Conservation (phyloP, 2,888 invertebrate genomes). For the Eupeodes luniger region DNA sequence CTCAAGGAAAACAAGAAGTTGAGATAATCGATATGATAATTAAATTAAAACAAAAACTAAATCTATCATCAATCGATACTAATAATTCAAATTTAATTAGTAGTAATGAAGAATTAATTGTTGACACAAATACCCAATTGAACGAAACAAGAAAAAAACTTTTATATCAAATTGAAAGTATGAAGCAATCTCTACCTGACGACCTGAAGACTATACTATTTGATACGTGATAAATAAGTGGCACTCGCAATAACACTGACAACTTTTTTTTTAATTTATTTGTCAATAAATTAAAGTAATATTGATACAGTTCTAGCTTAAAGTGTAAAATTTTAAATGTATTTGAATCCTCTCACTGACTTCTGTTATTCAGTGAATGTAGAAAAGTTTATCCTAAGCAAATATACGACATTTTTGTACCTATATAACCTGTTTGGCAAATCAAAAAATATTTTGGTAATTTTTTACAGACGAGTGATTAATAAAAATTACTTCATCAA, state of each 20-base stretch:
- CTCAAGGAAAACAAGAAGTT: conserved; percentile 96
- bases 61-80: conserved; percentile 83
- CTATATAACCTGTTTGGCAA: not conserved
- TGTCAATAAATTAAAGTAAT: not conserved
- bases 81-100: conserved; percentile 77
- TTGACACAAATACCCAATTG: conserved; percentile 77
- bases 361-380: not conserved
- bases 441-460: too few relatives aligned
- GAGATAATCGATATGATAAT: conserved; percentile 99
- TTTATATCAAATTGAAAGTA: conserved; percentile 90
- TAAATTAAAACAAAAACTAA: conserved; percentile 94
- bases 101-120: conserved; percentile 20
- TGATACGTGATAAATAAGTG: conserved; percentile 73
- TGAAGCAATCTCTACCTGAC: conserved; percentile 93
- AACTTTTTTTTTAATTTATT: not conserved
- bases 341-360: not conserved
- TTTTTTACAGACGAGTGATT: too few relatives aligned
- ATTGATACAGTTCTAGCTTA: not conserved
- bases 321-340: not conserved
- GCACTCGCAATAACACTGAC: not conserved
- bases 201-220: conserved; percentile 92
- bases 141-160: conserved; percentile 87
- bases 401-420: conserved; percentile 28
- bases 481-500: too few relatives aligned
- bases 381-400: not conserved